Evolutionary conservation across 2,888 invertebrate genomes (phyloP).

Genomic region (Pharmacophagus antenor): DNA sequence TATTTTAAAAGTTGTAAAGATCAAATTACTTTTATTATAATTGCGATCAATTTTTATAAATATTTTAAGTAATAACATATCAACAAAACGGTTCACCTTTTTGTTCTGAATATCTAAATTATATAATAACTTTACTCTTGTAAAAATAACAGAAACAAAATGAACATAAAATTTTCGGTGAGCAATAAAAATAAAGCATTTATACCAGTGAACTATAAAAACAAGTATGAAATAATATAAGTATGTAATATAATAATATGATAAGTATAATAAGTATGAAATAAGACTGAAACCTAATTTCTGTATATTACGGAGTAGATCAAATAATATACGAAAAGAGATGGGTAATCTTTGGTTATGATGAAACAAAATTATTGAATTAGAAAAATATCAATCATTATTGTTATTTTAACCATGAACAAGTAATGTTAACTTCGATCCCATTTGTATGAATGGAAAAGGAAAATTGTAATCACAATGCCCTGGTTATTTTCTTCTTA

Average conservation of each 20-base stretch:
- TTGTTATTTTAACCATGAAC: neutral
- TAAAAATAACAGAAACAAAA: neutral
- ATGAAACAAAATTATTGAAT: neutral
- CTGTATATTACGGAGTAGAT: neutral
- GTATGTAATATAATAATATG: too few relatives aligned
- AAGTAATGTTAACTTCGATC: neutral
- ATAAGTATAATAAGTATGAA: too few relatives aligned
- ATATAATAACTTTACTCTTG: too few relatives aligned
- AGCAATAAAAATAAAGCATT: neutral
- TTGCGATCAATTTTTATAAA: too few relatives aligned
- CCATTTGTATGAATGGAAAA: neutral
- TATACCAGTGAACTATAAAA: too few relatives aligned
- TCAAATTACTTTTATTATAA: neutral
- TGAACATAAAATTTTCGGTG: neutral
- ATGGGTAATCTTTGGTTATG: neutral
- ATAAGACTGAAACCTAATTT: neutral
- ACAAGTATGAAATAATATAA: too few relatives aligned
- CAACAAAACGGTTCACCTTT: too few relatives aligned
- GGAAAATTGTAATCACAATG: neutral
- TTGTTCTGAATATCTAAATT: too few relatives aligned
- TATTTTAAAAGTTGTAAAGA: neutral
- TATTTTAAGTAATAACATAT: too few relatives aligned
- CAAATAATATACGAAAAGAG: neutral
- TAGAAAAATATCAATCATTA: neutral
- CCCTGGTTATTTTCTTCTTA: neutral